These are phyloP conservation scores for Vireo griseus DNA, from an alignment of 2,797 vertebrate species.

Conservation along the genomic window DNA sequence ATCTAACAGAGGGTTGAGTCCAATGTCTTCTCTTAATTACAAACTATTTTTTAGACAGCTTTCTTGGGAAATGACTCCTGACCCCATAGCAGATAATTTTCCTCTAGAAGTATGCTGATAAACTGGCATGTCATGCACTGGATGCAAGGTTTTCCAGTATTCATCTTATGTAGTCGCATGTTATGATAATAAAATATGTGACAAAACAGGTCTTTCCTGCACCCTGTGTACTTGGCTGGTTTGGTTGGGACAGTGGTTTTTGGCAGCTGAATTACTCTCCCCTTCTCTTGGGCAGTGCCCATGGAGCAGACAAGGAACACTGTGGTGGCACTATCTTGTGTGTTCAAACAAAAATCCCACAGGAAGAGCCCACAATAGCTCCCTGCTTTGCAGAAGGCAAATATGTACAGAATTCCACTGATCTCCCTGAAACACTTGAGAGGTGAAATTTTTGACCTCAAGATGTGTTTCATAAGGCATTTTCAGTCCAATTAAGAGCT, in stretches of 20 bases:
- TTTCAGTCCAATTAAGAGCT: neutral
- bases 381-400: neutral
- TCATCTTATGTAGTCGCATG: neutral
- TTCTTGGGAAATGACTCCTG: neutral
- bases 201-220: neutral
- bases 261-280: neutral
- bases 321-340: neutral
- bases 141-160: neutral
- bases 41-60: neutral
- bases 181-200: neutral
- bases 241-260: neutral
- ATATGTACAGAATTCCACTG: neutral
- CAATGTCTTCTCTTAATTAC: neutral
- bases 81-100: neutral
- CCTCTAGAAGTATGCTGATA: neutral
- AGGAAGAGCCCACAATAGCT: neutral
- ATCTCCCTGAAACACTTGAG: neutral
- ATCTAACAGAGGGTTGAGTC: neutral
- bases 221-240: neutral
- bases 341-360: neutral
- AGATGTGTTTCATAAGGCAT: neutral
- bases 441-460: neutral
- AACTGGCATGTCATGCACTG: neutral
- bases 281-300: neutral
- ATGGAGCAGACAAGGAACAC: fast-evolving